Base-by-base conservation (phyloP, 2,113 vertebrate genomes). In the Dendropsophus ebraccatus region DNA sequence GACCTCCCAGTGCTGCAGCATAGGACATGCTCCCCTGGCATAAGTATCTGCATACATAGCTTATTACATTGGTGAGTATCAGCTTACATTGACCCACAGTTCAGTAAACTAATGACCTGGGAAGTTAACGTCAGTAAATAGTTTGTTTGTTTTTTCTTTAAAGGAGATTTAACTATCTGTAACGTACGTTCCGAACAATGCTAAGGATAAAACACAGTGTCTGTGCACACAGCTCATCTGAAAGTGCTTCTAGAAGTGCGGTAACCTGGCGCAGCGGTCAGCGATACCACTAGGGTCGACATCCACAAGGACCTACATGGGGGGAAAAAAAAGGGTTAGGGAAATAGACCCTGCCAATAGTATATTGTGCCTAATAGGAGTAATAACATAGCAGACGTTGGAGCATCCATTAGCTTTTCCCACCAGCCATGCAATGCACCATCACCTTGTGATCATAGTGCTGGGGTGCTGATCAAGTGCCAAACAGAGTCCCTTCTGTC, bases 211-310 rank as follows among this genome's bases (percentile, higher is more conserved):
- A 86, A 79, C 84, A 62, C 83, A 25, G 75, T 69, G 62, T 56
- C 65, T 62, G 50, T 60, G 77, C 41, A 49, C 67, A 50, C 77
- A 32, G 65, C 50, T 81, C 67, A 73, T 81, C 65, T 49, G 23
- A 86, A 86, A 52, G 84, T 86, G 84, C 84, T 86, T 86, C 67
- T 73, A 86, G 84, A 81, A 86, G 84, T 81, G 84, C 77, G 41
- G 56, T 70, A 28, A 54, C 32, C 49, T 58, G 75, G 30, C 21
- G 67, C 16, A 62, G 45, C n/a, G 21, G 14, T 23, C 35, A 52
- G 21, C 28, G 32, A 35, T 60, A 56, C 70, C 35, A 41, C 50
- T 21, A 60, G 19, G 10, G 50, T 56, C 30, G 17, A 79, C 19
- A 60, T 86, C 67, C 49, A 60, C 10, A 11, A n/a, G 65, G 52